Evolutionary conservation across 2,113 vertebrate genomes (phyloP), one percentile per base, ranked within the genome.

Genomic region (Piaya cayana): DNA sequence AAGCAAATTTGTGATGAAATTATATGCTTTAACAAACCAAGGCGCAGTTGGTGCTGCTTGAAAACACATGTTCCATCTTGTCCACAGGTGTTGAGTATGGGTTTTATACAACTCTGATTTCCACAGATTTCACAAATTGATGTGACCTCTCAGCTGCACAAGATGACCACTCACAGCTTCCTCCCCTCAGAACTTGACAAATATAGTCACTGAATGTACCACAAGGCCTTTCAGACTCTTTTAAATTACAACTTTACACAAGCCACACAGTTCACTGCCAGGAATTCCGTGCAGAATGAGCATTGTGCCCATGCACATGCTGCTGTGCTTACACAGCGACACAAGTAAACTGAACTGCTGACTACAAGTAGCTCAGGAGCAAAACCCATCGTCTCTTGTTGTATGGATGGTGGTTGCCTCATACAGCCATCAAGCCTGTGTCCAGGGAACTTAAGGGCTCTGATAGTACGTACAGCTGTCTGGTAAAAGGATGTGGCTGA

Each of bases 81-180:
- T n/a, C 62, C n/a, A 19, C 9, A 60, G 13, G 30, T 21, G n/a
- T 30, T 1, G 8, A 18, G 39, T 19, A 79, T 0, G 1, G 45
- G 37, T n/a, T 83, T 77, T 27, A 63, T 10, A 86, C 18, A 25
- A 21, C 45, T 50, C n/a, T 56, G 29, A 78, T 55, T 89, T 84
- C 55, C 80, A 65, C 18, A 63, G 30, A 50, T 56, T 85, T 82
- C 45, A 68, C 37, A 81, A 85, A 78, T 0, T n/a, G 71, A 70
- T 36, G 32, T 81, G 49, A 77, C 30, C 47, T 47, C 47, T 80
- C 63, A 67, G 9, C 53, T 58, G 27, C 15, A 1, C 39, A 65
- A 55, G 37, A 58, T 37, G 82, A 68, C 19, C 14, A 27, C 45
- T 77, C 52, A 53, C 1, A 4, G 36, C 64, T 82, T 76, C 42